Evolutionary conservation across 2,797 vertebrate genomes (phyloP).

Genomic region (Oceanodroma leucorhoa): DNA sequence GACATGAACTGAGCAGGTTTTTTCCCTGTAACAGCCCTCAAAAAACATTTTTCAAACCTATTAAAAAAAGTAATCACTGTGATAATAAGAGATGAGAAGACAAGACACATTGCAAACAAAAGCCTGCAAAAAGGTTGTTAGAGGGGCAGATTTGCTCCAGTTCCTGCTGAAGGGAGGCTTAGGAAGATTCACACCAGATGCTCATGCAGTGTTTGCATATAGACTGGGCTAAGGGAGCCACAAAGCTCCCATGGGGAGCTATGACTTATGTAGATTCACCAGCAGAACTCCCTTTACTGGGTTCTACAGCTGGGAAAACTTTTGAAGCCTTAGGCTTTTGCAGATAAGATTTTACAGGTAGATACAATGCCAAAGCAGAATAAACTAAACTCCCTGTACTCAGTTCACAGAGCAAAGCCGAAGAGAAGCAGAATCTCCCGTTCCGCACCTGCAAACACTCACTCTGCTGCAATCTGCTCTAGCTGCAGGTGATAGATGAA

Average conservation of each 20-base stretch:
- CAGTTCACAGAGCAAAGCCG: neutral
- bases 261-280: neutral
- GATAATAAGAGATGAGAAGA: neutral
- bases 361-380: neutral
- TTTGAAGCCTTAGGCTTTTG: neutral
- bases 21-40: neutral
- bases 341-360: neutral
- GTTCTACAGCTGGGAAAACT: neutral
- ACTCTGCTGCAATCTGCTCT: neutral
- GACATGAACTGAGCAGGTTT: neutral
- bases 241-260: neutral
- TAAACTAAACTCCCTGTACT: neutral
- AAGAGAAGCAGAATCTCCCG: neutral
- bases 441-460: neutral
- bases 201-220: neutral
- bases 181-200: neutral
- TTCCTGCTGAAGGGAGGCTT: neutral
- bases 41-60: neutral
- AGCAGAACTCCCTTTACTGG: neutral
- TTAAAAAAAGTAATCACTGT: neutral
- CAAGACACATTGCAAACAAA: neutral
- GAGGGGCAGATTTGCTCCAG: neutral
- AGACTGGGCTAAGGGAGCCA: neutral
- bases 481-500: conserved; percentile 29
- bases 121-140: neutral